Conservation (phyloP, 2,113 vertebrate genomes). For the Ploceus nigricollis region DNA sequence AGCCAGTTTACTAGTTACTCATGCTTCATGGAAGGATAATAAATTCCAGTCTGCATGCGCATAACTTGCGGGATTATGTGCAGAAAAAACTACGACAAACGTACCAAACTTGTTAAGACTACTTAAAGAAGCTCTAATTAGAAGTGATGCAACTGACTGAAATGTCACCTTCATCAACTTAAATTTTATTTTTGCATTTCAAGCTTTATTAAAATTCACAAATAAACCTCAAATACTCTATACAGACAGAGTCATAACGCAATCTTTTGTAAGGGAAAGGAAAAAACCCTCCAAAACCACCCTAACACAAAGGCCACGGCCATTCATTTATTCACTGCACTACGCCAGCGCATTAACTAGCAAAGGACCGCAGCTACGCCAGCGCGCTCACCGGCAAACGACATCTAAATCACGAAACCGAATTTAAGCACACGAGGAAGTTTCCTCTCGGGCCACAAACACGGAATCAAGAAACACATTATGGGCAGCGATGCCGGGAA, state of each 20-base stretch:
- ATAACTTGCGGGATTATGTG: neutral
- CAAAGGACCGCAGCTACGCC: neutral
- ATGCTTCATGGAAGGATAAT: neutral
- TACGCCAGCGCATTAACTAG: neutral
- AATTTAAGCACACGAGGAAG: neutral
- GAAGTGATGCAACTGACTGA: neutral
- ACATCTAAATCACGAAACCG: neutral
- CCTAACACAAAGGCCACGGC: neutral
- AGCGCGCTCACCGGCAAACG: neutral
- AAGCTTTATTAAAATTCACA: neutral
- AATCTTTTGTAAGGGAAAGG: neutral
- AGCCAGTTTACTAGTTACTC: neutral
- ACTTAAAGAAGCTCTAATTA: neutral
- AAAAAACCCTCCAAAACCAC: neutral
- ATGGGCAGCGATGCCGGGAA: neutral
- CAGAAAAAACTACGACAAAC: fast-evolving
- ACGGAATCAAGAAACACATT: neutral
- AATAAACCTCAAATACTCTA: neutral
- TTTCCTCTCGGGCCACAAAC: neutral
- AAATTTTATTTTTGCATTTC: neutral
- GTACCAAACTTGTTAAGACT: neutral
- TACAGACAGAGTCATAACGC: fast-evolving
- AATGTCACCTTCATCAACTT: neutral
- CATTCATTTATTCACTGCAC: too few relatives aligned
- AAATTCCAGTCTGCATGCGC: neutral